phyloP scores from a whole-genome alignment of 1,140 invertebrate species.

The Bombyx mori region ASM3026992v2 NC_085127.1:10316001-10316500 shows the following conservation, averaged over 20 bases:
- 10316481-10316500: conserved; percentile 33
- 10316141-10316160: too few species aligned
- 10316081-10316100: too few species aligned
- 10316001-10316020: too few species aligned
- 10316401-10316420: conserved; percentile 79
- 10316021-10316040: too few species aligned
- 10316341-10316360: conserved; percentile 38
- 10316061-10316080: too few species aligned
- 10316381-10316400: conserved; percentile 74
- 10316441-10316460: conserved; percentile 84
- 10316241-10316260: conserved; percentile 64
- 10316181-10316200: conserved; percentile 10
- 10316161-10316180: too few species aligned
- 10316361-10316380: conserved; percentile 33
- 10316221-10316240: conserved; percentile 73
- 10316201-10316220: conserved; percentile 74
- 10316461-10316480: conserved; percentile 79
- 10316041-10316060: too few species aligned
- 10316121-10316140: too few species aligned
- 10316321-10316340: conserved; percentile 51
- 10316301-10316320: conserved; percentile 74
- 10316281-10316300: conserved; percentile 64
- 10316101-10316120: too few species aligned
- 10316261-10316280: conserved; percentile 74
- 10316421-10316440: conserved; percentile 79